These are phyloP conservation scores for Archivesica marissinica DNA, from an alignment of 1,140 invertebrate species.

Conservation along the genomic window DNA sequence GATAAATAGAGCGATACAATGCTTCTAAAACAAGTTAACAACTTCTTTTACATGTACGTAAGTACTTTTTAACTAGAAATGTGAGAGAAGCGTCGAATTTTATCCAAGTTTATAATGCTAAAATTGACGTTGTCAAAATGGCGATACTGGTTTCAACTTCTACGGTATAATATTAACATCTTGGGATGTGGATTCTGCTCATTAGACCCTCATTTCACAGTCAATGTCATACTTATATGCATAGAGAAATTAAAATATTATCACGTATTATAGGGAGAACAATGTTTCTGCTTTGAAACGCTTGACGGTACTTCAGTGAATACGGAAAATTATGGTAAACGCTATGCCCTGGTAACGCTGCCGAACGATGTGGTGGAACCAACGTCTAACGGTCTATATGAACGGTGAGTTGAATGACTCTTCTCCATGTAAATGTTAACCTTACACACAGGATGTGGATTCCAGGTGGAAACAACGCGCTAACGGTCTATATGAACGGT, in stretches of 20 bases:
- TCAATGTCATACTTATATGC: not conserved
- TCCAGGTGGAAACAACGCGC: not conserved
- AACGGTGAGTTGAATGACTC: not conserved
- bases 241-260: not conserved
- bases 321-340: not conserved
- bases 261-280: not conserved
- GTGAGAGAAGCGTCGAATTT: too few species aligned
- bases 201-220: not conserved
- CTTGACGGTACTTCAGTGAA: not conserved
- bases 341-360: not conserved
- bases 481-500: not conserved
- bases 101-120: too few species aligned
- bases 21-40: too few species aligned
- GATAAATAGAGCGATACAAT: too few species aligned
- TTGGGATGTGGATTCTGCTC: not conserved
- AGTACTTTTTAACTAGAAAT: too few species aligned
- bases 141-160: not conserved
- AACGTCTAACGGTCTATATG: not conserved
- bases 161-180: not conserved
- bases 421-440: not conserved
- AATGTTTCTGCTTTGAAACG: slow-evolving; percentile 15
- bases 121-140: not conserved
- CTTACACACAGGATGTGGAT: not conserved
- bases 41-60: too few species aligned
- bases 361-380: not conserved